A percentile compares a stretch with the other conserved stretches of the same genome.
These are phyloP conservation scores for Columba guinea DNA, from an alignment of 2,797 vertebrate genomes.

Conservation along the genomic window DNA sequence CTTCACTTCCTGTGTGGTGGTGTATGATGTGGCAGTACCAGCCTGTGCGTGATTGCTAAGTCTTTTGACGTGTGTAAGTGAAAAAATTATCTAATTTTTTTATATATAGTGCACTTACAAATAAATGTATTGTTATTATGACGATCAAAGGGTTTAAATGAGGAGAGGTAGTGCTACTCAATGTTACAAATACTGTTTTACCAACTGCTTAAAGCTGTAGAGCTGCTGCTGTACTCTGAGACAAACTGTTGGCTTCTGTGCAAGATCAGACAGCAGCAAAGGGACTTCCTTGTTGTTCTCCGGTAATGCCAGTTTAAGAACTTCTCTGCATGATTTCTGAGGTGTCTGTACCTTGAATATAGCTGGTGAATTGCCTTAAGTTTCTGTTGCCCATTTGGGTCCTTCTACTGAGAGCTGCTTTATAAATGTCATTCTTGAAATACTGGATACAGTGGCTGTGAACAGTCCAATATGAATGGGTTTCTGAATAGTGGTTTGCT, in stretches of 20 bases:
- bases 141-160: background rate
- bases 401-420: background rate
- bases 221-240: background rate
- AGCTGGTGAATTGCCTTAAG: background rate
- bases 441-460: background rate
- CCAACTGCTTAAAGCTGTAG: background rate
- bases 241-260: background rate
- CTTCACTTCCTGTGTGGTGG: rapidly evolving
- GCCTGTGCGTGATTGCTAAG: background rate
- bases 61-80: background rate
- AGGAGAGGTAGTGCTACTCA: background rate
- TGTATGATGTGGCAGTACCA: background rate
- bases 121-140: background rate
- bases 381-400: background rate
- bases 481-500: background rate
- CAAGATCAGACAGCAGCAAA: background rate
- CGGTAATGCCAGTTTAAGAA: background rate
- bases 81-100: background rate
- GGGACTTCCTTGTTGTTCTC: background rate
- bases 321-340: background rate
- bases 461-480: background rate
- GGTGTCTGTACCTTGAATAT: background rate
- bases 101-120: too few species aligned
- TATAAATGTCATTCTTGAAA: background rate
- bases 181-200: background rate